These are phyloP conservation scores for Troides helena DNA, from an alignment of 2,888 invertebrate species.

Conservation along the genomic window DNA sequence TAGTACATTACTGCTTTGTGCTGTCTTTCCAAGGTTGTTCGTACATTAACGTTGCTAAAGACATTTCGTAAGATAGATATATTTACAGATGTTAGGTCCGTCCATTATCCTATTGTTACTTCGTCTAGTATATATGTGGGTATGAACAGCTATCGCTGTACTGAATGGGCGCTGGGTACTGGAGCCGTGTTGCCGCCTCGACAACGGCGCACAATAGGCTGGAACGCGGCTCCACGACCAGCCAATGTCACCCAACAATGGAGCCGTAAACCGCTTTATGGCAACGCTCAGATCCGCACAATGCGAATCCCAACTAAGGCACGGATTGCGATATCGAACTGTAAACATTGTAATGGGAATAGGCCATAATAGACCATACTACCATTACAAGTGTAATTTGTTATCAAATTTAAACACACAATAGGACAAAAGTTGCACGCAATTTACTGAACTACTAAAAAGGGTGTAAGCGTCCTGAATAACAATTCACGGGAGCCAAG, in stretches of 20 bases:
- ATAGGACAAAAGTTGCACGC: not conserved
- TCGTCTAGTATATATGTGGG: not conserved
- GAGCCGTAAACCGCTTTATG: constrained; percentile 39
- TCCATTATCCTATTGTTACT: not conserved
- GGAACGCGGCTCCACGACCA: constrained; percentile 7
- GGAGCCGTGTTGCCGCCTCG: constrained; percentile 11
- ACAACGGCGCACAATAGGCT: constrained; percentile 24
- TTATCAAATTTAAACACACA: not conserved
- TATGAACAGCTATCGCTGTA: constrained; percentile 14
- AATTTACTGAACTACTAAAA: not conserved
- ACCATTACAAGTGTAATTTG: not conserved
- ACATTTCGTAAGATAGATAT: too few species aligned
- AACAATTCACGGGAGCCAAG: too few species aligned
- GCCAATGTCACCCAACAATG: constrained; percentile 42
- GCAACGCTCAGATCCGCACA: constrained; percentile 17
- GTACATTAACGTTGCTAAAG: too few species aligned
- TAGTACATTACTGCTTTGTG: too few species aligned
- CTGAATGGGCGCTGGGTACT: constrained; percentile 3
- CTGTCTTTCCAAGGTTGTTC: too few species aligned
- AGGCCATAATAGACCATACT: not conserved
- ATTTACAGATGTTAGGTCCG: not conserved
- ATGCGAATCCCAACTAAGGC: constrained; percentile 15
- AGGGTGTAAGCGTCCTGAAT: too few species aligned
- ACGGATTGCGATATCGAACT: constrained; percentile 24
- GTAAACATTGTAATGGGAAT: constrained; percentile 14